A percentile compares a stretch with the other conserved stretches of the same genome.
These are phyloP conservation scores for Tupaia chinensis DNA, from an alignment of 2,113 vertebrate species.

Conservation along the genomic window DNA sequence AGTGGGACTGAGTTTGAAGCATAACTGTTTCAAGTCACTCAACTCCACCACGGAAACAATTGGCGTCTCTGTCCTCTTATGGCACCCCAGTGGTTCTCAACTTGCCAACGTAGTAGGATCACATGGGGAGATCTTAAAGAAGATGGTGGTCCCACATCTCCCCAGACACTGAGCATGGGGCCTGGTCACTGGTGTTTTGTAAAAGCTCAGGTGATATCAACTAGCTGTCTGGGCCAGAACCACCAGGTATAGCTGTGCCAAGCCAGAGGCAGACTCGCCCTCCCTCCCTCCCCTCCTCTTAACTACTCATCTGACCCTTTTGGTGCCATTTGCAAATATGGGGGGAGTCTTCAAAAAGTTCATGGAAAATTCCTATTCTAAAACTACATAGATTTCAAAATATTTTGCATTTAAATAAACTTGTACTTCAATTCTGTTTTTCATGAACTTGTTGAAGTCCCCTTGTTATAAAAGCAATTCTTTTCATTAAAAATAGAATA, in stretches of 20 bases:
- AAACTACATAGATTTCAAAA: too few relatives aligned
- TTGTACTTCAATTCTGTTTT: too few relatives aligned
- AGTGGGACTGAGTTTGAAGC: background rate
- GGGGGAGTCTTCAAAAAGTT: too few relatives aligned
- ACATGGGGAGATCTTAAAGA: background rate
- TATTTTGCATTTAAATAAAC: too few relatives aligned
- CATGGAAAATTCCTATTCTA: too few relatives aligned
- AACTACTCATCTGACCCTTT: background rate
- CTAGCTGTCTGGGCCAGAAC: too few relatives aligned
- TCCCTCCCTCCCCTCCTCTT: background rate
- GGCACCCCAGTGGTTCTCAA: background rate
- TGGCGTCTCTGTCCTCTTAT: background rate
- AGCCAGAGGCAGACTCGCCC: too few relatives aligned
- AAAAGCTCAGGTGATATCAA: background rate
- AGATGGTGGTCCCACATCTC: background rate
- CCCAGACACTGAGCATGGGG: rapidly evolving
- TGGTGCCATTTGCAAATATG: background rate
- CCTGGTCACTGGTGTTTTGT: background rate
- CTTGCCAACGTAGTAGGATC: background rate
- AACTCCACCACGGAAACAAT: rapidly evolving
- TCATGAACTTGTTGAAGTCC: too few relatives aligned
- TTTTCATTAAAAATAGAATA: background rate
- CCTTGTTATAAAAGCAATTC: background rate
- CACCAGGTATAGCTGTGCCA: rapidly evolving
- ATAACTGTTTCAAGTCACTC: too few relatives aligned